These are phyloP conservation scores for Gerris lacustris DNA, from an alignment of 2,888 invertebrate species.

Conservation along the genomic window DNA sequence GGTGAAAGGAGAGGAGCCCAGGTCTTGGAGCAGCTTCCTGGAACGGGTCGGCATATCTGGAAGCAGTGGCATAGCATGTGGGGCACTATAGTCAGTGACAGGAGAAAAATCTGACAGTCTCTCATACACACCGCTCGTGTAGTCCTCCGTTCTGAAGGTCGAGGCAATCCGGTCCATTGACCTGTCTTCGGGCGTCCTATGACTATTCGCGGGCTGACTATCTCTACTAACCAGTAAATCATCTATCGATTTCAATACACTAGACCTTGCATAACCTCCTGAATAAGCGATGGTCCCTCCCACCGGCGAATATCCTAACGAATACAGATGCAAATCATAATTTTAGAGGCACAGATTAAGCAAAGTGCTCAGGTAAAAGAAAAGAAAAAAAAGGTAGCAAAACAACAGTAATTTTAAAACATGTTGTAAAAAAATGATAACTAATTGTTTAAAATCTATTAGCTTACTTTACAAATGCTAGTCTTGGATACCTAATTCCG, in stretches of 20 bases:
- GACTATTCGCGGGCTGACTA: conserved; percentile 23
- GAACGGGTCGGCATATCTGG: conserved; percentile 46
- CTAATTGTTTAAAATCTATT: too few relatives aligned
- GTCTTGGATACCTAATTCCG: conserved; percentile 33
- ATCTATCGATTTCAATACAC: conserved; percentile 39
- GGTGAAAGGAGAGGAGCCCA: conserved; percentile 38
- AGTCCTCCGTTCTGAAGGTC: conserved; percentile 39
- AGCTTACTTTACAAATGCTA: too few relatives aligned
- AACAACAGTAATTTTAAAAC: too few relatives aligned
- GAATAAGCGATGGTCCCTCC: conserved; percentile 22
- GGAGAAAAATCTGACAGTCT: conserved; percentile 39
- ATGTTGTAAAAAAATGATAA: too few relatives aligned
- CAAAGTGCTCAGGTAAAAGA: not conserved
- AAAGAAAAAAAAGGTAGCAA: too few relatives aligned
- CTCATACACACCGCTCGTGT: conserved; percentile 38
- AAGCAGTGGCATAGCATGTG: conserved; percentile 45
- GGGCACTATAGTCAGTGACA: conserved; percentile 36
- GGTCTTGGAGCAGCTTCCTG: conserved; percentile 40
- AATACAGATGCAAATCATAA: conserved; percentile 7
- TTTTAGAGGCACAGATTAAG: not conserved
- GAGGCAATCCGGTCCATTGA: conserved; percentile 40
- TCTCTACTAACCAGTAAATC: conserved; percentile 35
- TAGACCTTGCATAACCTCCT: conserved; percentile 30
- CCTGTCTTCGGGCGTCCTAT: conserved; percentile 38
- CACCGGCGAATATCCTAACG: conserved; percentile 23